Percentiles rank a stretch among this genome's conserved stretches.
These are phyloP conservation scores for Onchidella celtica DNA, from an alignment of 2,888 invertebrate species.

Conservation along the genomic window DNA sequence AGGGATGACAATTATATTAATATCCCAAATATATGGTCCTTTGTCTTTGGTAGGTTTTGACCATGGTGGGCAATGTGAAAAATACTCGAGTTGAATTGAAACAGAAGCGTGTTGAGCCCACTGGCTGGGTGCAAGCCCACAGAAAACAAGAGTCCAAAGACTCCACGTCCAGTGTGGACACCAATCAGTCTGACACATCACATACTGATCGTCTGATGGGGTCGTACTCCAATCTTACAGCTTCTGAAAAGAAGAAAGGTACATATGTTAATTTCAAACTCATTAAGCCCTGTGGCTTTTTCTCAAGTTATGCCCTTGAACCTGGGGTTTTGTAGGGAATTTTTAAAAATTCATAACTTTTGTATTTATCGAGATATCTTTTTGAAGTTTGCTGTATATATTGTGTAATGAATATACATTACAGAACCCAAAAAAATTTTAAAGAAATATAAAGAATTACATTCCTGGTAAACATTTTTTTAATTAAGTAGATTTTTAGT, in stretches of 20 bases:
- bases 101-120: slow-evolving; percentile 83
- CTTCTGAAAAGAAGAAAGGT: slow-evolving; percentile 44
- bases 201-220: slow-evolving; percentile 53
- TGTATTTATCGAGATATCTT: no score
- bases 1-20: no score
- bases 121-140: slow-evolving; percentile 74
- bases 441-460: no score
- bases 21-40: no score
- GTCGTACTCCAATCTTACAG: slow-evolving; percentile 31
- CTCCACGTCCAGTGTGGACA: slow-evolving; percentile 75
- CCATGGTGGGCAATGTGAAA: slow-evolving; percentile 98
- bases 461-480: no score
- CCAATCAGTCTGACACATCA: slow-evolving; percentile 70
- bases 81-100: slow-evolving; percentile 95
- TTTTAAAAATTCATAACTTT: neutral
- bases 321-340: neutral
- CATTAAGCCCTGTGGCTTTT: no score
- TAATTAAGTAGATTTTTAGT: no score
- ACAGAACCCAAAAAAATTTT: no score
- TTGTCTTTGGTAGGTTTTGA: slow-evolving; percentile 87
- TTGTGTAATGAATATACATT: no score
- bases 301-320: neutral
- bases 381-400: no score
- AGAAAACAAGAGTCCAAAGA: slow-evolving; percentile 78
- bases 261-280: neutral